These are phyloP conservation scores for Hylia prasina DNA, from an alignment of 2,113 vertebrate genomes.

Conservation along the genomic window DNA sequence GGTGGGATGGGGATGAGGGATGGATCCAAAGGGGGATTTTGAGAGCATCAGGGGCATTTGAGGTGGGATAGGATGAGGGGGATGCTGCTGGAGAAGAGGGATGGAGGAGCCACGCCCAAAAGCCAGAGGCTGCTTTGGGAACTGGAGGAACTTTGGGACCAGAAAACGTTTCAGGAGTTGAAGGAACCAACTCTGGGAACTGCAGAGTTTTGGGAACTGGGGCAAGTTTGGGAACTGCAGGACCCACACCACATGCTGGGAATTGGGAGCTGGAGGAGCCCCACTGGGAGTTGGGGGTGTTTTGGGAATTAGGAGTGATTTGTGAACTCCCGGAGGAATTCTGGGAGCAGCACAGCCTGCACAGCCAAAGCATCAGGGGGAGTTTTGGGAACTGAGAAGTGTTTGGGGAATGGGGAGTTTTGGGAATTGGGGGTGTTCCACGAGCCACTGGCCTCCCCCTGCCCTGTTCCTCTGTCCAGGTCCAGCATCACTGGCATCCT, in stretches of 20 bases:
- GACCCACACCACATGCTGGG: not conserved
- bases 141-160: not conserved
- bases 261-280: not conserved
- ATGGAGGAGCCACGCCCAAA: not conserved
- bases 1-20: not conserved
- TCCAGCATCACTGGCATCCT: not conserved
- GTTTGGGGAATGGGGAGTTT: not conserved
- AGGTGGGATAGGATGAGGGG: not conserved
- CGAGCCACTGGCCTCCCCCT: not conserved
- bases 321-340: not conserved
- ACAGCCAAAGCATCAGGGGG: accelerated
- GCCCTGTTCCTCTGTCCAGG: not conserved
- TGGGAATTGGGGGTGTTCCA: not conserved
- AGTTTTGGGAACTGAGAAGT: not conserved
- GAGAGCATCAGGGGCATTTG: not conserved
- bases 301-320: not conserved
- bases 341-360: not conserved
- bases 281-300: not conserved
- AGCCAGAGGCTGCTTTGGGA: not conserved
- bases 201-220: too few species aligned
- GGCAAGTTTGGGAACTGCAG: not conserved
- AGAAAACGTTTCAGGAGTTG: not conserved
- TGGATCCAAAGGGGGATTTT: not conserved
- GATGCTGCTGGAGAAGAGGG: not conserved
- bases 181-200: not conserved